phyloP scores from a whole-genome alignment of 2,888 invertebrate species.

The Tetranychus truncatus region DNA sequence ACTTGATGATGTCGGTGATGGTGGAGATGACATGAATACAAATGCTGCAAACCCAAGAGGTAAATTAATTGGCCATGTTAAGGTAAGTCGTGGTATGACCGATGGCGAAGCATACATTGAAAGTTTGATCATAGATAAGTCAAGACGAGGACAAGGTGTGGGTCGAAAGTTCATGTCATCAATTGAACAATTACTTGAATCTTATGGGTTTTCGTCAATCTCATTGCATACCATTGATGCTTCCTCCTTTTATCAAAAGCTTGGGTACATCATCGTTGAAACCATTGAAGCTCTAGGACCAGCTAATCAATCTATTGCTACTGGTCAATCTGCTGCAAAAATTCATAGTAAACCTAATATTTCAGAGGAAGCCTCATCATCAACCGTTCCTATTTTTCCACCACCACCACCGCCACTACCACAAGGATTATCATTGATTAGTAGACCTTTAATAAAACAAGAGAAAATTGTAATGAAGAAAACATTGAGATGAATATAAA shows the following conservation, averaged over 20 bases:
- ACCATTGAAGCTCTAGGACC: background rate
- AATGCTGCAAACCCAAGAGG: background rate
- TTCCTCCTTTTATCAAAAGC: constrained; percentile 14
- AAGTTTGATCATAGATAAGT: constrained; percentile 16
- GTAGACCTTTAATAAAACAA: background rate
- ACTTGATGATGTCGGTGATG: background rate
- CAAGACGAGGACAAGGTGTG: constrained; percentile 14
- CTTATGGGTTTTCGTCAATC: constrained; percentile 7
- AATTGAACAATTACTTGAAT: constrained; percentile 10
- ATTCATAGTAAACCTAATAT: too few relatives aligned
- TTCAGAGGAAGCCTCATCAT: background rate
- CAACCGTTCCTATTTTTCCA: background rate
- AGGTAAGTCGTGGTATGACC: constrained; percentile 5
- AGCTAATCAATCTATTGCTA: background rate
- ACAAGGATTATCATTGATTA: background rate
- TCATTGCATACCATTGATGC: constrained; percentile 17
- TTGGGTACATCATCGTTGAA: constrained; percentile 13
- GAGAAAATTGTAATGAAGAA: background rate
- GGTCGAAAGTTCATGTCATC: constrained; percentile 18
- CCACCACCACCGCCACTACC: background rate
- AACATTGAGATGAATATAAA: background rate
- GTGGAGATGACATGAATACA: background rate
- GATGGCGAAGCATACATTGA: constrained; percentile 18
- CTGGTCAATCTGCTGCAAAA: background rate
- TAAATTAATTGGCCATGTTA: constrained; percentile 18